phyloP scores from a whole-genome alignment of 1,140 invertebrate genomes.

The Bombus pyrosoma region DNA sequence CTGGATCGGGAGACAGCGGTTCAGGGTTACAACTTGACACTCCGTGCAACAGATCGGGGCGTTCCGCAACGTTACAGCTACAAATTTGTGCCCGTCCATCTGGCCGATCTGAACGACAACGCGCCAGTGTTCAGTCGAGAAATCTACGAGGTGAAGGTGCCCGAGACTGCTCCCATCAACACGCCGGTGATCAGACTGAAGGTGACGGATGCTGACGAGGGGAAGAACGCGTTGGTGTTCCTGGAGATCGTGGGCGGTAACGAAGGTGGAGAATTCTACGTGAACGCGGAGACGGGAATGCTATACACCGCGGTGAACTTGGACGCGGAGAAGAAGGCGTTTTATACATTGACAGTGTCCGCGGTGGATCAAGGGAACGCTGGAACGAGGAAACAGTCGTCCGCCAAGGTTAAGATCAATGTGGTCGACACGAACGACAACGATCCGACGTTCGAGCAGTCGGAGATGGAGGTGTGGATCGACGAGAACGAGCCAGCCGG shows the following conservation, averaged over 20 bases:
- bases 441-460: slow-evolving; percentile 91
- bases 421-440: slow-evolving; percentile 96
- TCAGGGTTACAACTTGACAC: slow-evolving; percentile 92
- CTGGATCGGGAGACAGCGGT: slow-evolving; percentile 90
- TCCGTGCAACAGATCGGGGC: slow-evolving; percentile 93
- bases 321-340: slow-evolving; percentile 94
- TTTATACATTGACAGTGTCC: slow-evolving; percentile 95
- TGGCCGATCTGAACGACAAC: slow-evolving; percentile 93
- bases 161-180: slow-evolving; percentile 94
- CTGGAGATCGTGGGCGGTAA: slow-evolving; percentile 96
- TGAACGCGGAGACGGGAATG: slow-evolving; percentile 95
- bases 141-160: slow-evolving; percentile 93
- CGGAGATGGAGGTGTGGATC: slow-evolving; percentile 86
- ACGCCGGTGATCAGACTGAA: slow-evolving; percentile 93
- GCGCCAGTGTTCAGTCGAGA: slow-evolving; percentile 94
- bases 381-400: slow-evolving; percentile 92
- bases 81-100: slow-evolving; percentile 88
- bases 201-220: slow-evolving; percentile 92
- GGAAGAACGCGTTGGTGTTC: slow-evolving; percentile 91
- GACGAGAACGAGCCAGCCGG: slow-evolving; percentile 95
- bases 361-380: slow-evolving; percentile 94
- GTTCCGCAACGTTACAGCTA: slow-evolving; percentile 89
- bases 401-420: slow-evolving; percentile 94
- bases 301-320: slow-evolving; percentile 92
- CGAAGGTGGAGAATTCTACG: slow-evolving; percentile 92